Evolutionary conservation across 2,797 vertebrate species (phyloP).

Genomic region (Leucoraja ocellata): DNA sequence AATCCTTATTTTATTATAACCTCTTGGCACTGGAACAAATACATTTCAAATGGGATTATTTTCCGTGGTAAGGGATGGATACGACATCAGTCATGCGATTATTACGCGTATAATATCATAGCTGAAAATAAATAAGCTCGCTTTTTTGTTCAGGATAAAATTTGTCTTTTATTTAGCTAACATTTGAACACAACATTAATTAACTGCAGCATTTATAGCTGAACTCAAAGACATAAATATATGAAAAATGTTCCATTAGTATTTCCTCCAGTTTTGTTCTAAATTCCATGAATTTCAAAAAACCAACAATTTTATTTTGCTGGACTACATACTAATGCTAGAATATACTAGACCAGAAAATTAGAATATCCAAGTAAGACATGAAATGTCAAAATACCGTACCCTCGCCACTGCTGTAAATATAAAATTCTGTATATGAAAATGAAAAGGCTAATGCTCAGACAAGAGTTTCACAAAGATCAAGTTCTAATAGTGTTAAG

Average conservation of each 20-base stretch:
- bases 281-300: not conserved
- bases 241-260: not conserved
- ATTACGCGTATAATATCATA: not conserved
- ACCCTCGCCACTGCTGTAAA: not conserved
- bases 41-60: conserved; percentile 8
- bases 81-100: not conserved
- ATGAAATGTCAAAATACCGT: not conserved
- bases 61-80: too few relatives aligned
- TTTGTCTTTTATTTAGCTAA: not conserved
- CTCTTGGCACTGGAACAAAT: not conserved
- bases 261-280: not conserved
- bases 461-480: not conserved
- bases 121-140: conserved; percentile 23
- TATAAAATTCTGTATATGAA: not conserved
- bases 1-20: not conserved
- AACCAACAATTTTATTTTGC: not conserved
- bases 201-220: conserved; percentile 13
- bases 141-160: not conserved
- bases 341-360: not conserved
- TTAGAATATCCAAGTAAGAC: not conserved
- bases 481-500: conserved; percentile 11
- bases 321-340: too few relatives aligned
- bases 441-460: not conserved
- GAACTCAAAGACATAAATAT: not conserved
- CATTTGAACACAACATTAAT: not conserved